These are phyloP conservation scores for Pristionchus maxplancki DNA, from an alignment of 2,888 invertebrate genomes.

Conservation along the genomic window DNA sequence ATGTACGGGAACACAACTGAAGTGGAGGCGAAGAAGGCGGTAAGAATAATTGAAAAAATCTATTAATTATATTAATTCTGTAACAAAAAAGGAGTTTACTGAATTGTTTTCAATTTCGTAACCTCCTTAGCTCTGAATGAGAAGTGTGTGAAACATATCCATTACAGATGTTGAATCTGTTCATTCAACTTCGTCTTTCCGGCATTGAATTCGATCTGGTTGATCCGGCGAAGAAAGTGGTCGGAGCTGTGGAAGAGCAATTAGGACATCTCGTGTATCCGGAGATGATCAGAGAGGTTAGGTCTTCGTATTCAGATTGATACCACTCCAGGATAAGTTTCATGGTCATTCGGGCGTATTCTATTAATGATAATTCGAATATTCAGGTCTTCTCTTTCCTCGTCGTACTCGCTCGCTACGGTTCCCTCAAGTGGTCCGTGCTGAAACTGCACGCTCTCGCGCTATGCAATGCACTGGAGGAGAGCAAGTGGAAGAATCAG, in stretches of 20 bases:
- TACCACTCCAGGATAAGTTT: too few relatives aligned
- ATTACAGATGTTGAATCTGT: conserved; percentile 37
- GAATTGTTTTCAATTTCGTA: too few relatives aligned
- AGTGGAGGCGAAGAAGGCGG: conserved; percentile 39
- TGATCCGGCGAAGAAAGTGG: conserved; percentile 36
- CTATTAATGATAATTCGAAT: too few relatives aligned
- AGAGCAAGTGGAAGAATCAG: neutral
- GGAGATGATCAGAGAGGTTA: conserved; percentile 50
- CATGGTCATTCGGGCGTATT: too few relatives aligned
- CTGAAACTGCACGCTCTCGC: conserved; percentile 39
- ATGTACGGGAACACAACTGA: conserved; percentile 37
- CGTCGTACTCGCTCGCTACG: conserved; percentile 28
- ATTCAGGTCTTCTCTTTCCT: conserved; percentile 40
- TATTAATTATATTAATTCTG: conserved; percentile 6
- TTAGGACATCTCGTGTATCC: conserved; percentile 31
- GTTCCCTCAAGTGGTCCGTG: conserved; percentile 22
- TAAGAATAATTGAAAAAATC: neutral
- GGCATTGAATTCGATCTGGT: conserved; percentile 49
- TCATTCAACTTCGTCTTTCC: conserved; percentile 33
- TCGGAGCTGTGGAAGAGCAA: conserved; percentile 49
- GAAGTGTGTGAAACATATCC: neutral
- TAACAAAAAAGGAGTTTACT: too few relatives aligned
- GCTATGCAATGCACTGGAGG: neutral
- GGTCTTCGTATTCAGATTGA: neutral
- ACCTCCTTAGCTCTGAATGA: too few relatives aligned